phyloP scores from a whole-genome alignment of 2,797 vertebrate genomes.

The Acestrorhynchus altus region DNA sequence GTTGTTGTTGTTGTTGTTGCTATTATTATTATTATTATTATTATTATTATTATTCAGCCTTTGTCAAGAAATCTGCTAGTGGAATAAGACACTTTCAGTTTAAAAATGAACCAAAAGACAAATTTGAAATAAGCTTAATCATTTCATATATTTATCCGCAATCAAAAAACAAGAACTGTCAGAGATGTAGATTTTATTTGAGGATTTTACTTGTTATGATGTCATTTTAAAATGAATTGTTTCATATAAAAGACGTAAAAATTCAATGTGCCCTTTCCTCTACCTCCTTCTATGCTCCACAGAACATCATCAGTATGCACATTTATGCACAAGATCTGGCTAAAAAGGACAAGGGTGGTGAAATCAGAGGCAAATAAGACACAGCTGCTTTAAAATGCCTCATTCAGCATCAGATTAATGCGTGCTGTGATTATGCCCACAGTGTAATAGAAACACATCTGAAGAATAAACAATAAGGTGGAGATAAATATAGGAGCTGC shows the following conservation, averaged over 20 bases:
- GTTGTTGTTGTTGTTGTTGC: no score
- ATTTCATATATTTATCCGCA: no score
- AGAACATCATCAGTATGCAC: constrained; percentile 10
- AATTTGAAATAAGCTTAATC: no score
- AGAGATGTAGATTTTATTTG: no score
- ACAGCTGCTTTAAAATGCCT: constrained; percentile 29
- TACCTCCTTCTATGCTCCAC: not conserved
- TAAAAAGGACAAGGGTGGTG: constrained; percentile 36
- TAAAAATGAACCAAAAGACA: no score
- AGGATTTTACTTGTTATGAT: no score
- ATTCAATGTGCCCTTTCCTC: not conserved
- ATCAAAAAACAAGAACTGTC: no score
- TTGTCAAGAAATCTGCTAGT: no score
- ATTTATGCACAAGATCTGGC: constrained; percentile 39
- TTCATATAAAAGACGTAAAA: not conserved
- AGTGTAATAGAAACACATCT: constrained; percentile 35
- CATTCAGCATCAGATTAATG: constrained; percentile 46
- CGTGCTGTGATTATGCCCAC: constrained; percentile 11
- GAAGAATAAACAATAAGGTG: constrained; percentile 47
- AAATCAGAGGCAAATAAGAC: constrained; percentile 34
- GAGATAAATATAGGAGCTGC: constrained; percentile 51
- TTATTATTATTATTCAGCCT: no score
- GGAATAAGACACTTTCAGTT: no score
- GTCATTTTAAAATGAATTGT: not conserved
- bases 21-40: no score